Evolutionary conservation across 2,113 vertebrate genomes (phyloP), one percentile per base, ranked within the genome.

Genomic region (Pelecanoides urinatrix): DNA sequence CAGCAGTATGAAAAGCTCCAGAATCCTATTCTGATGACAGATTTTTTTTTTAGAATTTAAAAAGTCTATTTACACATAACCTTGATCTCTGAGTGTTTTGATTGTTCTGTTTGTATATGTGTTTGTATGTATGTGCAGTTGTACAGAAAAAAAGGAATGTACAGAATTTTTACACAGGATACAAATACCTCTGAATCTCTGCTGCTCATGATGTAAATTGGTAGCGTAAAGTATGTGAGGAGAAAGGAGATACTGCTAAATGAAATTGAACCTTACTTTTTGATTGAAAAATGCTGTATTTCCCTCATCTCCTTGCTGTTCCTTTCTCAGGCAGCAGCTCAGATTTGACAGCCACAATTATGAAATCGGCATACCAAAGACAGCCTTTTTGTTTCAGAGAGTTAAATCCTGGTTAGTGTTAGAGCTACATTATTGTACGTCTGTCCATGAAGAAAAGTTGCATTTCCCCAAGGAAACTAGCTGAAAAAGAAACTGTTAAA

Each of bases 401-500:
- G 62, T 79, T 77, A 87, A 91, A 58, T 78, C 38, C 53, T 71
- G 73, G 63, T 72, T 73, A 77, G 63, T 38, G 30, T n/a, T 86
- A 55, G 45, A 87, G 71, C 22, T 86, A 68, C 34, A n/a, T 92
- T 77, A 73, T 53, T 76, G 38, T 56, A 79, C 2, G 11, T 82
- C 63, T 90, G 44, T 81, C 25, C 61, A 67, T 18, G 61, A 40
- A 79, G n/a, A 95, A 65, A 86, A 18, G 26, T 26, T 93, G 59
- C n/a, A 27, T 74, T 92, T 94, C 80, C 88, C 94, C 32, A 90
- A 59, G 90, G 92, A 96, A 96, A 88, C 78, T 74, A 52, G 75
- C 61, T 97, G 91, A 63, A 95, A 94, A 92, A 92, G 82, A 96
- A 96, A 96, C 92, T 96, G 86, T 91, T 77, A 87, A 97, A 96